Percentiles rank a stretch among this genome's conserved stretches.
phyloP scores from a whole-genome alignment of 35 echinoderm and acorn worm genomes.

The Lytechinus variegatus region DNA sequence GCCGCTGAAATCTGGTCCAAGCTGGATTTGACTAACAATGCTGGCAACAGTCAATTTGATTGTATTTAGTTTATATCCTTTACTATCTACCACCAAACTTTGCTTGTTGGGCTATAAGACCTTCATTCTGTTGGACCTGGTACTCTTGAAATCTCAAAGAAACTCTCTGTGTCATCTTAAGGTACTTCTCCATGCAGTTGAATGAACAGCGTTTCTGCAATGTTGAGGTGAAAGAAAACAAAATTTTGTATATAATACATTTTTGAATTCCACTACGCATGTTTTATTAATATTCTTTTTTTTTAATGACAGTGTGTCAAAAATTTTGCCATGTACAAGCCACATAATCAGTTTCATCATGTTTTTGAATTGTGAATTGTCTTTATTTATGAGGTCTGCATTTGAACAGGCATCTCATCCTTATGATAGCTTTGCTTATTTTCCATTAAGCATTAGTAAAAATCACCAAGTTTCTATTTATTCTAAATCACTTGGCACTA shows the following conservation, averaged over 20 bases:
- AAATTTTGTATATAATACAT: not conserved
- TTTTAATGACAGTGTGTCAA: too few relatives aligned
- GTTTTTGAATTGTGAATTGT: too few relatives aligned
- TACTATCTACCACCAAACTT: constrained; percentile 53
- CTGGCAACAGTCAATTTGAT: not conserved
- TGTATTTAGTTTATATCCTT: not conserved
- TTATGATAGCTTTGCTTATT: too few relatives aligned
- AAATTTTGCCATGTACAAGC: too few relatives aligned
- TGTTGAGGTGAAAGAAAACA: not conserved
- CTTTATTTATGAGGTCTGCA: too few relatives aligned
- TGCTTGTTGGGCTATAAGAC: constrained; percentile 77
- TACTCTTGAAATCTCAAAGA: constrained; percentile 91
- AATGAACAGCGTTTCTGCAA: constrained; percentile 65
- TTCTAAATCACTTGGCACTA: too few relatives aligned
- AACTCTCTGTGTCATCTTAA: constrained; percentile 94
- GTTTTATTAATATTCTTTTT: too few relatives aligned
- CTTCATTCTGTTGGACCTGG: constrained; percentile 96
- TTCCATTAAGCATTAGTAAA: too few relatives aligned
- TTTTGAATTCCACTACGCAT: too few relatives aligned
- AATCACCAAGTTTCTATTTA: too few relatives aligned
- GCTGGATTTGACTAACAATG: not conserved
- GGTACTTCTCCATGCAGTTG: constrained; percentile 91
- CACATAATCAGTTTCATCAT: too few relatives aligned
- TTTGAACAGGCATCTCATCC: too few relatives aligned
- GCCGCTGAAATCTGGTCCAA: not conserved